These are phyloP conservation scores for Druceiella hillmani DNA, from an alignment of 2,888 invertebrate species.

Conservation along the genomic window DNA sequence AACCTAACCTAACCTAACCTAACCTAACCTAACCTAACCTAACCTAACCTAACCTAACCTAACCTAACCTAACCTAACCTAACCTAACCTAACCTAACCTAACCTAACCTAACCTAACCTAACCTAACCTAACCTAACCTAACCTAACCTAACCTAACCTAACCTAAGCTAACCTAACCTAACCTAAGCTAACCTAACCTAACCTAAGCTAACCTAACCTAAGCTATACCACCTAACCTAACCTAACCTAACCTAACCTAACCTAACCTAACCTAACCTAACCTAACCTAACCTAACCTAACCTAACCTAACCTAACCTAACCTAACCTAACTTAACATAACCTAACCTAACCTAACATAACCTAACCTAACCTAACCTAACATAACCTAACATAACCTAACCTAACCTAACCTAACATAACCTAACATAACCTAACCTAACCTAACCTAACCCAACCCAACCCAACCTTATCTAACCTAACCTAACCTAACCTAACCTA, in stretches of 20 bases:
- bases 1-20: constrained; percentile 10
- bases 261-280: constrained; percentile 10
- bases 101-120: constrained; percentile 9
- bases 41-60: constrained; percentile 11
- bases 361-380: constrained; percentile 8
- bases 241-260: constrained; percentile 10
- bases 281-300: constrained; percentile 9
- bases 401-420: constrained; percentile 5
- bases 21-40: constrained; percentile 11
- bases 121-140: constrained; percentile 10
- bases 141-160: constrained; percentile 7
- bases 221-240: constrained; percentile 8
- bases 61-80: constrained; percentile 10
- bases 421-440: constrained; percentile 10
- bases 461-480: constrained; percentile 8
- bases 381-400: background rate
- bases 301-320: constrained; percentile 9
- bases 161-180: constrained; percentile 11
- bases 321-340: constrained; percentile 2
- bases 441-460: constrained; percentile 9
- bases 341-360: constrained; percentile 10
- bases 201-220: background rate
- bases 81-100: constrained; percentile 11
- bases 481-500: constrained; percentile 9
- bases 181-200: constrained; percentile 5